Conservation (phyloP, 2,113 vertebrate genomes). For the Cynopterus brachyotis region DNA sequence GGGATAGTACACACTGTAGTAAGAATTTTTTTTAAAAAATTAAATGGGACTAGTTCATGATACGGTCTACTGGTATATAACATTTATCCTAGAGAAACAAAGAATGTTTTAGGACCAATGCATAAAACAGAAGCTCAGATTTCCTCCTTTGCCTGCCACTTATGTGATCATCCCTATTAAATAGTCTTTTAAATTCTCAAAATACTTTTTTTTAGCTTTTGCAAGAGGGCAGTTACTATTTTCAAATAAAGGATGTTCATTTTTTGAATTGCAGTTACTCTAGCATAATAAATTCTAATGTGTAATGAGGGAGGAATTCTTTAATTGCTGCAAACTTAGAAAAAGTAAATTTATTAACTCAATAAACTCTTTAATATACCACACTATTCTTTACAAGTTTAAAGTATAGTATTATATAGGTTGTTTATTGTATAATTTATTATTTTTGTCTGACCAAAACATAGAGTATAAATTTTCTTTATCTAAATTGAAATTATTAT, state of each 20-base stretch:
- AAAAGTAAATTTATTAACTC: slow-evolving; percentile 1
- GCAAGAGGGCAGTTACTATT: background rate
- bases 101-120: background rate
- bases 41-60: slow-evolving; percentile 21
- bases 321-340: background rate
- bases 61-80: background rate
- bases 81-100: background rate
- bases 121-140: background rate
- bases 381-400: background rate
- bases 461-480: background rate
- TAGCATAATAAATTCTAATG: background rate
- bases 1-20: background rate
- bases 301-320: background rate
- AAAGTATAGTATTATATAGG: background rate
- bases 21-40: background rate
- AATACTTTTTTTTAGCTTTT: background rate
- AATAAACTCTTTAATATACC: background rate
- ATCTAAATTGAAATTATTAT: background rate
- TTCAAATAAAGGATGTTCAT: background rate
- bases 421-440: background rate
- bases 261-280: background rate
- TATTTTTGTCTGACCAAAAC: background rate
- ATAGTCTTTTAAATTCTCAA: background rate
- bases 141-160: background rate
- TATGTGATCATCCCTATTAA: background rate